phyloP scores from a whole-genome alignment of 1,140 invertebrate genomes.

The Maniola jurtina region DNA sequence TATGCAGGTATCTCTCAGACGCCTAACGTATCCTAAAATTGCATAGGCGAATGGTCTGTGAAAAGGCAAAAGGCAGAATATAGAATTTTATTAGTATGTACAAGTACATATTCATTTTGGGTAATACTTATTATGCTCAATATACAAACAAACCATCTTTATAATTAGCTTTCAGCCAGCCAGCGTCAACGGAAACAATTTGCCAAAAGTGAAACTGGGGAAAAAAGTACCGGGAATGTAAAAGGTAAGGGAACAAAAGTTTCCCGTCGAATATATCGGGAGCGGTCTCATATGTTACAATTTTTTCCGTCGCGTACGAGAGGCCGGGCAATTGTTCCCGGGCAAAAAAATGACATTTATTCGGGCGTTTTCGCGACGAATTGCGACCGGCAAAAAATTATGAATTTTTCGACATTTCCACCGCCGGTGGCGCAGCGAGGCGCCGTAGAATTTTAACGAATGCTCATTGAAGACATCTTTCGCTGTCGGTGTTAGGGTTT shows the following conservation, averaged over 20 bases:
- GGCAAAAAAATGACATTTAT: conserved; percentile 61
- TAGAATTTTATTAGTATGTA: neutral
- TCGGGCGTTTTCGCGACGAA: conserved; percentile 52
- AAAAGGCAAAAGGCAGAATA: too few species aligned
- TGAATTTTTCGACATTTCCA: conserved; percentile 58
- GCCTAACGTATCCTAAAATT: too few species aligned
- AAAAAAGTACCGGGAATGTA: conserved; percentile 38
- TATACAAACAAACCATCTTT: neutral
- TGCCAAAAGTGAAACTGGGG: conserved; percentile 31
- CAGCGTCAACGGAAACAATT: conserved; percentile 32
- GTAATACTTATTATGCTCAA: neutral
- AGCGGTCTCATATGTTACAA: conserved; percentile 47
- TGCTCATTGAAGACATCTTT: conserved; percentile 41
- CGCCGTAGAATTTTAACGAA: conserved; percentile 56
- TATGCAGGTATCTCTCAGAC: too few species aligned
- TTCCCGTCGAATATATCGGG: conserved; percentile 46
- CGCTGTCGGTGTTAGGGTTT: conserved; percentile 37
- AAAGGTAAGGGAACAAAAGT: conserved; percentile 49
- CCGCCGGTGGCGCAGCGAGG: conserved; percentile 38
- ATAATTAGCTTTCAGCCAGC: conserved; percentile 14
- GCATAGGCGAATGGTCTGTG: too few species aligned
- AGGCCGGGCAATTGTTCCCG: conserved; percentile 47
- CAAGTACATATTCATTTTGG: too few species aligned
- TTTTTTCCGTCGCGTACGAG: conserved; percentile 46
- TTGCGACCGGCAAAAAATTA: conserved; percentile 54